Evolutionary conservation across 1,140 invertebrate species (phyloP).

Genomic region (Wiebesia pumilae): DNA sequence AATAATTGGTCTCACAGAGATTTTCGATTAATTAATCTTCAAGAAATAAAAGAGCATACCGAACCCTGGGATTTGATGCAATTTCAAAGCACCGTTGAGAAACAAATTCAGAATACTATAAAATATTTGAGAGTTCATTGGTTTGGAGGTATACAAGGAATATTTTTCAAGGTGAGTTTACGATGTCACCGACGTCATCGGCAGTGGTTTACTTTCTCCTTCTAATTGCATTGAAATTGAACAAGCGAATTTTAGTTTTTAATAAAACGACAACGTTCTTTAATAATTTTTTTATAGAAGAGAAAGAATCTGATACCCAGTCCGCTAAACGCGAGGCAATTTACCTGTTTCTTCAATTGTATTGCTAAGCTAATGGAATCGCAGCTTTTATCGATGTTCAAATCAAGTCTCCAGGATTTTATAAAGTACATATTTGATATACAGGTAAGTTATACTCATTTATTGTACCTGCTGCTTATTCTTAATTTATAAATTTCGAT

Average conservation of each 20-base stretch:
- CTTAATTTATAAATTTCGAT: neutral
- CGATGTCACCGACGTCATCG: neutral
- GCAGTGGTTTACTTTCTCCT: neutral
- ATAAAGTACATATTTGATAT: constrained; percentile 85
- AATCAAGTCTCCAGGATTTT: constrained; percentile 86
- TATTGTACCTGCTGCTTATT: neutral
- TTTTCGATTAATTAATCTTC: constrained; percentile 65
- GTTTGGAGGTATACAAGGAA: constrained; percentile 79
- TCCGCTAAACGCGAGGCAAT: constrained; percentile 79
- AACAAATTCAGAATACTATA: constrained; percentile 78
- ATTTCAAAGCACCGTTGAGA: constrained; percentile 76
- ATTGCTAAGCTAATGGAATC: constrained; percentile 90
- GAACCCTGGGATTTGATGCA: constrained; percentile 79
- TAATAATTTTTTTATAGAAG: constrained; percentile 73
- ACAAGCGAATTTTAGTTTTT: no score
- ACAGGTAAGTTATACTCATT: constrained; percentile 74
- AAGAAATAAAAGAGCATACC: constrained; percentile 70
- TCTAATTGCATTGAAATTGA: no score
- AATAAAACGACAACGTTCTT: neutral
- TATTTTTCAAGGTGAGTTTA: constrained; percentile 72
- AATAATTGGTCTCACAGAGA: constrained; percentile 48
- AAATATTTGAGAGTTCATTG: constrained; percentile 77
- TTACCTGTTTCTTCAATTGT: constrained; percentile 89
- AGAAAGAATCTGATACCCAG: constrained; percentile 86
- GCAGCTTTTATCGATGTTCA: constrained; percentile 86